These are phyloP conservation scores for Tipula helvola DNA, from an alignment of 2,888 invertebrate species.

Conservation along the genomic window DNA sequence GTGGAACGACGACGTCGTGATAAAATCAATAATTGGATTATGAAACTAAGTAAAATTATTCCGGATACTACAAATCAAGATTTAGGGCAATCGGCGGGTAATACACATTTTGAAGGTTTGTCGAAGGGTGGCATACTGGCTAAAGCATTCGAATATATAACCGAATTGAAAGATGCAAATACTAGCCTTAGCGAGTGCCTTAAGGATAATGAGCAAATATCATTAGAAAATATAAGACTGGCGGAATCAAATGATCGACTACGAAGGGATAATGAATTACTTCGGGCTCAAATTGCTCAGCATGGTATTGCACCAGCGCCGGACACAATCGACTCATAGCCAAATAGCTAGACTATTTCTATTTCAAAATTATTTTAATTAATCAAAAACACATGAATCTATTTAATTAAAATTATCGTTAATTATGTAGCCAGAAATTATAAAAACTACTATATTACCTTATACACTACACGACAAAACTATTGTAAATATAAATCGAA, in stretches of 20 bases:
- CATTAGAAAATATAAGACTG: slow-evolving; percentile 12
- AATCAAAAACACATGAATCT: background rate
- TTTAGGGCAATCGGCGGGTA: background rate
- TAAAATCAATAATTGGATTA: slow-evolving; percentile 96
- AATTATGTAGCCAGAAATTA: background rate
- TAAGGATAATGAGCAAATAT: slow-evolving; percentile 16
- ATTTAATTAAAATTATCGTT: background rate
- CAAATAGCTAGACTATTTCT: background rate
- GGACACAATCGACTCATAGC: background rate
- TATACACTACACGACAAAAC: background rate
- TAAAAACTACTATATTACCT: background rate
- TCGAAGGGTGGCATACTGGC: slow-evolving; percentile 93
- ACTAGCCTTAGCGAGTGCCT: slow-evolving; percentile 36
- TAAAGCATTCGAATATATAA: slow-evolving; percentile 91
- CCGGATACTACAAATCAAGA: slow-evolving; percentile 40
- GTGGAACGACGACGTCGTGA: slow-evolving; percentile 87
- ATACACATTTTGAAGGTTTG: slow-evolving; percentile 39
- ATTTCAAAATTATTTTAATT: background rate
- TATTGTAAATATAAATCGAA: background rate
- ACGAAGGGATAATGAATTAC: slow-evolving; percentile 26
- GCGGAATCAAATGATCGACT: slow-evolving; percentile 25
- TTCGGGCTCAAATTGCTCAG: slow-evolving; percentile 15
- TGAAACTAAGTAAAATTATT: slow-evolving; percentile 79
- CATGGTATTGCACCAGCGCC: background rate
- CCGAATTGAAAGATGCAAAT: slow-evolving; percentile 67